Base-by-base conservation (phyloP, 2,113 vertebrate genomes). In the Percina caprodes region DNA sequence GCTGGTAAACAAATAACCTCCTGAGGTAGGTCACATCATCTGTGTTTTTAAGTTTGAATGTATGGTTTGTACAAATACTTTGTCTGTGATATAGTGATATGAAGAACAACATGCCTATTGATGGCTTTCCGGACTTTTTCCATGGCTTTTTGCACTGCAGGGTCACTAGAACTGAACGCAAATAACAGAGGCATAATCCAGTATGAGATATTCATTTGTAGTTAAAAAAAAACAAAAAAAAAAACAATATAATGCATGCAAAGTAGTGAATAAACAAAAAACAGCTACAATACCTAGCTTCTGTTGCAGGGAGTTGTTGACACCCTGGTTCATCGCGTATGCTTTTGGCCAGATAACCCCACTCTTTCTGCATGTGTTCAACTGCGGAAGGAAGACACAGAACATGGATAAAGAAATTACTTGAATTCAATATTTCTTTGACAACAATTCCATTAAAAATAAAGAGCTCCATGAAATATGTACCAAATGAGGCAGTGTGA, bases 341-440 rank as follows among this genome's bases (percentile, higher is more conserved):
- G 58, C 59, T 85, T 87, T 92, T 69, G 3, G 92, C 78, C 52
- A 94, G 19, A 66, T 26, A 60, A 58, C 35, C 26, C 85, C 93
- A 95, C 24, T 93, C 83, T n/a, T 79, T 91, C 65, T 94, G 82
- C 26, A 95, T 70, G 30, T 83, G 67, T 49, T 92, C 83, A 77
- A 94, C 95, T 96, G 77, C 3, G 72, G 10, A 71, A 45, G 12
- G n/a, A 71, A 49, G 26, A 72, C 5, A 59, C 26, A 65, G n/a
- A 76, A 4, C 6, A 68, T 2, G 39, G 4, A 51, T 21, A 79
- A 5, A 16, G 1, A 49, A 55, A 60, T 58, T 60, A 51, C 10
- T 46, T 48, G 0, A 60, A 59, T 16, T 24, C 2, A 48, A 3
- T 49, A 65, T 75, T 67, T 77, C 6, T 48, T 16, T 42, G 6